phyloP scores from a whole-genome alignment of 2,888 invertebrate species.

The Drosophila suboccidentalis region DNA sequence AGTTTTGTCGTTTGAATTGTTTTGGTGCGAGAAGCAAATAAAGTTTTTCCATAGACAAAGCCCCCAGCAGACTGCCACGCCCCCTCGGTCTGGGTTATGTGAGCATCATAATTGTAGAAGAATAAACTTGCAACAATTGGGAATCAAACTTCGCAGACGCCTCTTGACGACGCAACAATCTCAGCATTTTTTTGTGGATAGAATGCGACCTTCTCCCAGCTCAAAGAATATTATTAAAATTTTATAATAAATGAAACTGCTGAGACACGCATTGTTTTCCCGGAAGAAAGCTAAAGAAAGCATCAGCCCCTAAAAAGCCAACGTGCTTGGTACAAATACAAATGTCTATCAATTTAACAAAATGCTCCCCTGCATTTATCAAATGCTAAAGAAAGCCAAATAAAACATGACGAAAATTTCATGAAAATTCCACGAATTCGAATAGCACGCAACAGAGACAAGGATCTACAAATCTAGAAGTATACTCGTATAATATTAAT shows the following conservation, averaged over 20 bases:
- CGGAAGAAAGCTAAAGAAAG: slow-evolving; percentile 11
- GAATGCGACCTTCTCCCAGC: slow-evolving; percentile 1
- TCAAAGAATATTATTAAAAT: slow-evolving; percentile 50
- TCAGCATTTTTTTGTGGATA: background rate
- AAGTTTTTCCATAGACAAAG: slow-evolving; percentile 58
- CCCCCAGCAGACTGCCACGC: slow-evolving; percentile 6
- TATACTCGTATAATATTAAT: slow-evolving; percentile 67
- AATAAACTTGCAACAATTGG: slow-evolving; percentile 65
- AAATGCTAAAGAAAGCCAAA: slow-evolving; percentile 27
- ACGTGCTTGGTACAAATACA: slow-evolving; percentile 59
- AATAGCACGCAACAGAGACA: slow-evolving; percentile 41
- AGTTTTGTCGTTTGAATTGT: slow-evolving; percentile 50
- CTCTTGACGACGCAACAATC: slow-evolving; percentile 23
- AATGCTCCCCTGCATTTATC: slow-evolving; percentile 70
- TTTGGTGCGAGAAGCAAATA: slow-evolving; percentile 41
- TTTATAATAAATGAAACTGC: slow-evolving; percentile 36
- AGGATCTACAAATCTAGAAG: slow-evolving; percentile 36
- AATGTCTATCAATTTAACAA: slow-evolving; percentile 65
- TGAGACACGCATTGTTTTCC: slow-evolving; percentile 8
- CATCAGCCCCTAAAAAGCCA: slow-evolving; percentile 4
- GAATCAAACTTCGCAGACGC: slow-evolving; percentile 70
- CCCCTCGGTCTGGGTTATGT: slow-evolving; percentile 13
- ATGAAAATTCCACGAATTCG: slow-evolving; percentile 63
- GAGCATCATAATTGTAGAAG: slow-evolving; percentile 52
- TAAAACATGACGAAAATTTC: slow-evolving; percentile 24